phyloP scores from a whole-genome alignment of 2,888 invertebrate genomes.

The Litoditis marina region DNA sequence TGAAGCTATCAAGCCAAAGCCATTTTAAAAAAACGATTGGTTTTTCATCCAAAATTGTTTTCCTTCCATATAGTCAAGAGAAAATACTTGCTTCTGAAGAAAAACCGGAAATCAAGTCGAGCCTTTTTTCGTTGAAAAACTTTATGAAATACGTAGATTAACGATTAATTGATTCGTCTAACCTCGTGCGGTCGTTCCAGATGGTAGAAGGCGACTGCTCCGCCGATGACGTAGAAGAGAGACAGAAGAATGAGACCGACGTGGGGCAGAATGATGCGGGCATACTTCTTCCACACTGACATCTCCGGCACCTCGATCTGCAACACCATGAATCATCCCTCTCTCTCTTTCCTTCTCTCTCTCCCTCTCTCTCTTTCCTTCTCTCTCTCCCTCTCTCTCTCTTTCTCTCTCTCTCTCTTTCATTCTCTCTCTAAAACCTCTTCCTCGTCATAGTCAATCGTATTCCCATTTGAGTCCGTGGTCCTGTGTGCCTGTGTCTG shows the following conservation, averaged over 20 bases:
- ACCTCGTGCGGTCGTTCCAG: slow-evolving; percentile 60
- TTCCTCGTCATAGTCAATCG: no score
- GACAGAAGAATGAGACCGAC: slow-evolving; percentile 60
- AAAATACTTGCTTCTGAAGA: no score
- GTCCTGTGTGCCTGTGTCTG: no score
- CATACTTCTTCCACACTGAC: slow-evolving; percentile 60
- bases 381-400: slow-evolving; percentile 6
- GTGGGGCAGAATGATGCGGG: slow-evolving; percentile 59
- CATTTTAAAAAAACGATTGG: no score
- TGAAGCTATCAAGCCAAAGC: no score
- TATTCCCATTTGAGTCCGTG: slow-evolving; percentile 8
- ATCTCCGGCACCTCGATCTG: slow-evolving; percentile 49
- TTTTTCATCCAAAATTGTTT: no score
- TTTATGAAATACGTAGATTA: no score
- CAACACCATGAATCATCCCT: slow-evolving; percentile 15
- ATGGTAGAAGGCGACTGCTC: slow-evolving; percentile 59
- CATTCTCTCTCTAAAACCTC: background rate
- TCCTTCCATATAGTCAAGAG: no score
- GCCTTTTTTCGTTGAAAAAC: no score
- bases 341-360: slow-evolving; percentile 4
- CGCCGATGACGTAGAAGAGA: slow-evolving; percentile 55
- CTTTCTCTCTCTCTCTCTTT: slow-evolving; percentile 5
- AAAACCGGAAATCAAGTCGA: no score
- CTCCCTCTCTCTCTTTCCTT: slow-evolving; percentile 6
- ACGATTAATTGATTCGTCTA: no score